Conservation (phyloP, 2,888 invertebrate species). For the Drosophila austrosaltans region DNA sequence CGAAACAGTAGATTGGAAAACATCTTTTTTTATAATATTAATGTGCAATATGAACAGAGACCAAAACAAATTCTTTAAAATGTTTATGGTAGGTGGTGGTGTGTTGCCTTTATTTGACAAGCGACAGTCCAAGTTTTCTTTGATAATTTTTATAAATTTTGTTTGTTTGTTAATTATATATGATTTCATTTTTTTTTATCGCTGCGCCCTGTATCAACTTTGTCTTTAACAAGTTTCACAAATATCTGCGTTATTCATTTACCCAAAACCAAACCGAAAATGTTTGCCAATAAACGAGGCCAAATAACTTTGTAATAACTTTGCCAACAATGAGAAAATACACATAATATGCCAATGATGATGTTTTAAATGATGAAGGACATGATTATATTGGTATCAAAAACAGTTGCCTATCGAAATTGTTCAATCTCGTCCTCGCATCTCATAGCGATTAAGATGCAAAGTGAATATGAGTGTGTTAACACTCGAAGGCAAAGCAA, state of each 20-base stretch:
- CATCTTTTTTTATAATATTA: no score
- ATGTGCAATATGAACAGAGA: no score
- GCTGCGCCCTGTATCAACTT: constrained; percentile 19
- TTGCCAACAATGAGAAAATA: constrained; percentile 26
- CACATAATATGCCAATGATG: constrained; percentile 9
- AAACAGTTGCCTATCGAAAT: constrained; percentile 54
- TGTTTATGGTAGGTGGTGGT: no score
- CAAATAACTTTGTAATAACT: constrained; percentile 28
- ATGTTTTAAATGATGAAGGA: neutral
- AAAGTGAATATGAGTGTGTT: constrained; percentile 78
- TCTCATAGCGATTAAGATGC: constrained; percentile 71
- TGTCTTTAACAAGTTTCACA: constrained; percentile 11
- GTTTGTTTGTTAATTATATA: constrained; percentile 1
- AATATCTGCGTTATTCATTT: constrained; percentile 20
- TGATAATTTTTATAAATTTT: neutral
- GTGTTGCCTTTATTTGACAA: neutral
- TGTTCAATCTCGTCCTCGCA: constrained; percentile 4
- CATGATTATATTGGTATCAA: constrained; percentile 51
- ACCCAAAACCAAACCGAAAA: constrained; percentile 4
- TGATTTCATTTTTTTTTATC: neutral
- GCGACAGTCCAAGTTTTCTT: neutral
- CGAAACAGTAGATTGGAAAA: neutral
- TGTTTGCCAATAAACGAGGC: constrained; percentile 21
- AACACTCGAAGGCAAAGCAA: constrained; percentile 55
- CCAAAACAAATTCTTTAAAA: no score